Base-by-base conservation (phyloP, 2,797 vertebrate species). In the Gouania willdenowi region DNA sequence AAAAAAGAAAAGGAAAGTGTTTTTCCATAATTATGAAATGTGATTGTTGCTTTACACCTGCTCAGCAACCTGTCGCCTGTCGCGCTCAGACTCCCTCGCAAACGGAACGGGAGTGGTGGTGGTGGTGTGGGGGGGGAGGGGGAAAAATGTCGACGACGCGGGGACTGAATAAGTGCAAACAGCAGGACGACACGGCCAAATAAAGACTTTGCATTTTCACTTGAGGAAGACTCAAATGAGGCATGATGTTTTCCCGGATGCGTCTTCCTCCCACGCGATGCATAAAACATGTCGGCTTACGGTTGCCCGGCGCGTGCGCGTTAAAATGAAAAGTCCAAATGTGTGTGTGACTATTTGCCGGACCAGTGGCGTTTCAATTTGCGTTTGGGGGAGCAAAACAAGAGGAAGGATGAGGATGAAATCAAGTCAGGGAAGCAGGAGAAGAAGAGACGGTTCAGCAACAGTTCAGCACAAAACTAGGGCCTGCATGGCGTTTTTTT, bases 311-410 rank as follows among this genome's bases (percentile, higher is more conserved):
- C 73, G 52, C 67, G 58, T 43, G 77, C 62, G 59, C 72, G 55
- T 41, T 51, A 41, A 77, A 77, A 78, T 70, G 67, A 75, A 80
- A 81, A 78, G 66, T 72, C 74, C 65, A 76, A 82, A 84, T 60
- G 83, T 81, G 73, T 81, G 81, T 81, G 81, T 82, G 75, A 79
- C 83, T 85, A 86, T 85, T 88, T 85, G 73, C 75, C 82, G 70
- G 85, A 80, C 82, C 83, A 84, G 44, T 85, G 84, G 84, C 67
- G 81, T 87, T 83, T 83, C 82, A 78, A 85, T 85, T 85, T 79
- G 54, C 42, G 45, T 69, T 20, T 13, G 22, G 10, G 3, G 23
- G 12, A 37, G 16, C 30, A 18, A 18, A 18, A 18, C 10, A 18
- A n/a, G 19, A 42, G 49, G 45, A 55, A 58, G 60, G 41, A 35